Evolutionary conservation across 2,888 invertebrate species (phyloP), one percentile per base, ranked within the genome.

Genomic region (Pteria penguin): DNA sequence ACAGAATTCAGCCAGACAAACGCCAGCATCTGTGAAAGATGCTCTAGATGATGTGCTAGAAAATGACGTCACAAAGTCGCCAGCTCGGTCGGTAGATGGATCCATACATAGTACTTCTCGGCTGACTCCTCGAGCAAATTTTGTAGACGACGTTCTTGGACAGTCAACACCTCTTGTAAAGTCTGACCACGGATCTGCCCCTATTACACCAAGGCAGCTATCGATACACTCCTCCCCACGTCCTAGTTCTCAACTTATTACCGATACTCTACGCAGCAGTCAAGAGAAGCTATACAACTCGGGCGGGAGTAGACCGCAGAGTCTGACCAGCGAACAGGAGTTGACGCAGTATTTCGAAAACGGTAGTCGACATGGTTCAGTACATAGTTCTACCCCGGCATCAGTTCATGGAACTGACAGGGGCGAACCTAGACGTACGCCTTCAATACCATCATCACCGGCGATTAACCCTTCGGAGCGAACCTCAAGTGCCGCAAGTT

Each of bases 301-400:
- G 5, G 67, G 76, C 2, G 79, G 84, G 18, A 84, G 86, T 32
- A 71, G 86, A 4, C 82, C 85, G 8, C 84, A 83, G 65, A 87
- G 87, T 70, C 61, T 87, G 18, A 87, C 85, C 8, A 88, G 88
- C 75, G 88, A 88, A 75, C 88, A 88, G 71, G 88, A 88, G 76
- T 78, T 88, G 5, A 80, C 85, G 8, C 85, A 88, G 68, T 87
- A 86, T 65, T 80, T 85, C 66, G 86, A 86, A 36, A 71, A 77
- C 54, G 60, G 73, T 27, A 60, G 55, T 32, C 62, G 18, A 8
- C 22, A 45, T 54, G 36, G 57, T 4, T 54, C 31, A 33, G 33
- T 36, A 14, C 57, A 26, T 29, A 55, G 24, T 1, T 75, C 75
- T 33, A 14, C 54, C 11, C 69, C 45, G 18, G 62, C 36, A 27